phyloP scores from a whole-genome alignment of 2,797 vertebrate species.

The Cyprinodon diabolis region DNA sequence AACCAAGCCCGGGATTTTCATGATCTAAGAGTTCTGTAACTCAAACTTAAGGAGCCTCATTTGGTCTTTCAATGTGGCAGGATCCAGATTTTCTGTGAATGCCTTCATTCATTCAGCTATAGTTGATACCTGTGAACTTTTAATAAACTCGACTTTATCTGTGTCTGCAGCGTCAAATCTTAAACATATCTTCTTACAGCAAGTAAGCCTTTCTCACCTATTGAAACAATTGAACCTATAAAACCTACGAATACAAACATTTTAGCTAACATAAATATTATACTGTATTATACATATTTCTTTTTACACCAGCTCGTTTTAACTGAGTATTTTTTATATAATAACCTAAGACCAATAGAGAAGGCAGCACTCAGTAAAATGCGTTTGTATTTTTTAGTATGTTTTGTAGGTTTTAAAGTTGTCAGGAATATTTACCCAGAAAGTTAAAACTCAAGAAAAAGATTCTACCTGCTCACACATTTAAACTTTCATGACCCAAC shows the following conservation, averaged over 20 bases:
- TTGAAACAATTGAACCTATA: not conserved
- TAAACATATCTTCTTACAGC: not conserved
- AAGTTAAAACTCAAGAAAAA: slow-evolving; percentile 20
- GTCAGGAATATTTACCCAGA: slow-evolving; percentile 7
- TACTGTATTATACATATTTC: not conserved
- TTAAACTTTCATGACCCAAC: not conserved
- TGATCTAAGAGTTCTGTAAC: not conserved
- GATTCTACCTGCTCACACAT: slow-evolving; percentile 19
- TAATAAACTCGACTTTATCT: not conserved
- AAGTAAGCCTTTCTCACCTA: not conserved
- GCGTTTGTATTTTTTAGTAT: slow-evolving; percentile 16
- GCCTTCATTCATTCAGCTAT: not conserved
- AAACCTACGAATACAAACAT: not conserved
- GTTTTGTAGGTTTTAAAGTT: slow-evolving; percentile 7
- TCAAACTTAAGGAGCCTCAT: not conserved
- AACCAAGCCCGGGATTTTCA: not conserved
- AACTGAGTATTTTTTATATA: slow-evolving; percentile 9
- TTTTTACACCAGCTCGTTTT: not conserved
- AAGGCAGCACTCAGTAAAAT: slow-evolving; percentile 9
- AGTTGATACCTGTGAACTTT: not conserved
- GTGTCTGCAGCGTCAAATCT: not conserved
- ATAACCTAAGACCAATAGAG: not conserved
- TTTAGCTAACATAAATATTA: not conserved
- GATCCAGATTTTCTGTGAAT: not conserved
- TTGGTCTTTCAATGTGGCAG: not conserved